Evolutionary conservation across 2,797 vertebrate genomes (phyloP).

Genomic region (Poecilia velifera): DNA sequence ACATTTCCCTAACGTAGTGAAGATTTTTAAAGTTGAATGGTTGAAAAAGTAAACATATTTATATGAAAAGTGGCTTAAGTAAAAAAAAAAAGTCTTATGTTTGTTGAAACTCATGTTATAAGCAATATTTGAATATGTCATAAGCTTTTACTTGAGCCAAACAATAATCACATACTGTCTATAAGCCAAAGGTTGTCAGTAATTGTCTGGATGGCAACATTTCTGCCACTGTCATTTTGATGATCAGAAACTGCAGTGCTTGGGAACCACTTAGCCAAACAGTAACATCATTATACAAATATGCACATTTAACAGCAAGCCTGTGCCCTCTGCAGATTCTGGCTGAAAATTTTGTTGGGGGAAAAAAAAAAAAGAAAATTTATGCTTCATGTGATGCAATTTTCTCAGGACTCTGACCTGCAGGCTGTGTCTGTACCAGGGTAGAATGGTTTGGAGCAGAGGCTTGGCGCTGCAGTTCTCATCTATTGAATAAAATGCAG

Average conservation of each 20-base stretch:
- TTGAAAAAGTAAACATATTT: background rate
- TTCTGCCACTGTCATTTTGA: background rate
- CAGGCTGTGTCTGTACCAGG: constrained; percentile 72
- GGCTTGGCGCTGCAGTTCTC: constrained; percentile 71
- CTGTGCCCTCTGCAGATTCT: background rate
- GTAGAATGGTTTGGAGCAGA: constrained; percentile 72
- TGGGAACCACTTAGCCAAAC: background rate
- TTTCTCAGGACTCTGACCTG: constrained; percentile 66
- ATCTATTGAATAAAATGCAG: constrained; percentile 70
- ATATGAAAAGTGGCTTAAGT: background rate
- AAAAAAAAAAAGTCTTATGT: background rate
- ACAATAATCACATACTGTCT: background rate
- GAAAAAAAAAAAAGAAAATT: background rate
- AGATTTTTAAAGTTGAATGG: background rate
- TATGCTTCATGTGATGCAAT: background rate
- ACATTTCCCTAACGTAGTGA: background rate
- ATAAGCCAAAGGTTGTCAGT: background rate
- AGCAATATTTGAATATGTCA: background rate
- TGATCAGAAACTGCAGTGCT: background rate
- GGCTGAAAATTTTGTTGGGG: background rate
- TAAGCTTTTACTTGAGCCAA: background rate
- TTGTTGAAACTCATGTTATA: background rate
- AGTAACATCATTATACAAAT: background rate
- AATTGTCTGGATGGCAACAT: background rate
- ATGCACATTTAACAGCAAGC: background rate